Evolutionary conservation across 2,888 invertebrate genomes (phyloP), one percentile per base, ranked within the genome.

Genomic region (Pocota personata): DNA sequence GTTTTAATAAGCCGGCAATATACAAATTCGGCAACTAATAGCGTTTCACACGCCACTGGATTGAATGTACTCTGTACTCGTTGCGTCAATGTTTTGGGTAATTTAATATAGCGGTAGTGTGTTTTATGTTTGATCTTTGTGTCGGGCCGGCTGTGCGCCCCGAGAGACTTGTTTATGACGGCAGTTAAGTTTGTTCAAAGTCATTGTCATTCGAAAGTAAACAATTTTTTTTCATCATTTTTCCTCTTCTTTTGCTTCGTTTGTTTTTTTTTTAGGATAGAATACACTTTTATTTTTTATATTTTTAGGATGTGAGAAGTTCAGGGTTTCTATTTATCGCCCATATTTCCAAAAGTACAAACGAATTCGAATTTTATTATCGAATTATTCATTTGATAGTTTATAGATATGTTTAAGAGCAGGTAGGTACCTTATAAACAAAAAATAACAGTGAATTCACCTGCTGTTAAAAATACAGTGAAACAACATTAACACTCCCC

Each of bases 131-230:
- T 78, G 78, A 79, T 73, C 78, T 69, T 57, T 69, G 14, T 0
- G 58, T 37, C 62, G 40, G 27, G 40, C 1, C 16, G 43, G 19
- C 3, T 10, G 5, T n/a, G 19, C n/a, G 37, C 14, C 1, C 30
- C 16, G 50, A 14, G n/a, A 27, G 52, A 1, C n/a, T n/a, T 35
- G 78, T 73, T 82, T 40, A 69, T 82, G 76, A 82, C 80, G 75
- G 30, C 60, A 83, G 79, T 79, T 69, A 64, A 75, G 79, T 75
- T 84, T 71, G 50, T 80, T 75, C 79, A 69, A 79, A 79, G 79
- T 83, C 79, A 79, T 83, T 79, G 83, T 55, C 73, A 57, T 40
- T 83, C 35, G 57, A 57, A 48, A 60, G 58, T 16, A 19, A 30
- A n/a, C n/a, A n/a, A 55, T 57, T 19, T 7, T 19, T 10, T 21